A percentile compares a stretch with the other conserved stretches of the same genome.
These are phyloP conservation scores for Emydocephalus ijimae DNA, from an alignment of 2,113 vertebrate genomes.

Conservation along the genomic window DNA sequence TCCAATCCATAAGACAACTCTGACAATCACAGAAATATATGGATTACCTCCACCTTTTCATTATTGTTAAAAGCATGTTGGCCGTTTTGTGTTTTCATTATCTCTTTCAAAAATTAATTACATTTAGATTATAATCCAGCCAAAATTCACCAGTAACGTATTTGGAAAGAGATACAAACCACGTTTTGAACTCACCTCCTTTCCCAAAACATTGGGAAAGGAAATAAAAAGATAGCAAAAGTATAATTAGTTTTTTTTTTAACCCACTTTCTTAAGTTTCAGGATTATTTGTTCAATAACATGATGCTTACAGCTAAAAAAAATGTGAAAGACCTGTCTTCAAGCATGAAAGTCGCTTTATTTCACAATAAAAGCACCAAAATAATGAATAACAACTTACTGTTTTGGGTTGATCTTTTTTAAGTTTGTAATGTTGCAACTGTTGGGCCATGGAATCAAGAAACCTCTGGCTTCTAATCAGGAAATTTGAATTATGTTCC, in stretches of 20 bases:
- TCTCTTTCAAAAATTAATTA: neutral
- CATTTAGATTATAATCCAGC: neutral
- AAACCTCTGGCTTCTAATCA: conserved; percentile 51
- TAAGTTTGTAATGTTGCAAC: conserved; percentile 54
- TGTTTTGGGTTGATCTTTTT: conserved; percentile 41
- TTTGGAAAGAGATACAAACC: neutral
- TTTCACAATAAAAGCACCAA: neutral
- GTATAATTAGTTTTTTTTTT: neutral
- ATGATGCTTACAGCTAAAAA: neutral
- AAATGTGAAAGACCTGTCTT: neutral
- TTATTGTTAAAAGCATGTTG: neutral
- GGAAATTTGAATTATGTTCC: conserved; percentile 35
- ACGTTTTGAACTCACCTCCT: neutral
- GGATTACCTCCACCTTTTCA: neutral
- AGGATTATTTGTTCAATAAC: neutral
- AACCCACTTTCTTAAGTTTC: neutral
- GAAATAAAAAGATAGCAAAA: neutral
- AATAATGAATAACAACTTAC: conserved; percentile 2
- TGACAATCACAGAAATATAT: neutral
- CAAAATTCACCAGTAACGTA: neutral
- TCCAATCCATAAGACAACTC: neutral
- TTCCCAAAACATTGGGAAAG: neutral
- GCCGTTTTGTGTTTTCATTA: too few relatives aligned
- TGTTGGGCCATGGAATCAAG: conserved; percentile 55
- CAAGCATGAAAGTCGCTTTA: neutral